Base-by-base conservation (phyloP, 2,113 vertebrate genomes). In the Gopherus flavomarginatus region DNA sequence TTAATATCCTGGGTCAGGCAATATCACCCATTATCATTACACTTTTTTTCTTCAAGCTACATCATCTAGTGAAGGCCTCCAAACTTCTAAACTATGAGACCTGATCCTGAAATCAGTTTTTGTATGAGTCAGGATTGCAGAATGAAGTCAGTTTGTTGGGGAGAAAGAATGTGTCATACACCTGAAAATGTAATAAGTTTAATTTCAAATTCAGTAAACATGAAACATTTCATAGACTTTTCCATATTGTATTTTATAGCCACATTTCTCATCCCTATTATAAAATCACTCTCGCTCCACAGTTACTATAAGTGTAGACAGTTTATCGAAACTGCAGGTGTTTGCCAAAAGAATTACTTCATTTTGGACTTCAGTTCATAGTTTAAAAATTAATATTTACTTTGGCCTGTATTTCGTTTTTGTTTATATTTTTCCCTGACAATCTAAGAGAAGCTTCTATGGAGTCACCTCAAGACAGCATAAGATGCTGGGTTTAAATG, bases 311-410 rank as follows among this genome's bases (percentile, higher is more conserved):
- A 96, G 77, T 59, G 93, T 35, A 80, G 93, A 96, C 47, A 94
- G 81, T 83, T 90, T 88, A 94, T 83, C 42, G 93, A 90, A 97
- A 93, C 49, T 92, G 90, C 85, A 94, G 87, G 86, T 92, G 87
- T 90, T 93, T 97, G 97, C 97, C 97, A 97, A 96, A 94, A 75
- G 81, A 84, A 79, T 97, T 96, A 96, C 92, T 96, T 97, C 93
- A 95, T 82, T 86, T 62, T 97, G 93, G 78, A 84, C 92, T 96
- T 97, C 91, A 93, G 79, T 81, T 96, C 92, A 86, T 72, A 94
- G 83, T 91, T 96, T 97, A 93, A 93, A 97, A 97, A 97, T 96
- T 96, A 97, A 97, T 97, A 97, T 97, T 98, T 97, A 96, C 83
- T 97, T 97, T 98, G 97, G 95, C 95, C 89, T 78, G 38, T 38